Evolutionary conservation across 2,888 invertebrate species (phyloP).

Genomic region (Brachyopa scutellaris): DNA sequence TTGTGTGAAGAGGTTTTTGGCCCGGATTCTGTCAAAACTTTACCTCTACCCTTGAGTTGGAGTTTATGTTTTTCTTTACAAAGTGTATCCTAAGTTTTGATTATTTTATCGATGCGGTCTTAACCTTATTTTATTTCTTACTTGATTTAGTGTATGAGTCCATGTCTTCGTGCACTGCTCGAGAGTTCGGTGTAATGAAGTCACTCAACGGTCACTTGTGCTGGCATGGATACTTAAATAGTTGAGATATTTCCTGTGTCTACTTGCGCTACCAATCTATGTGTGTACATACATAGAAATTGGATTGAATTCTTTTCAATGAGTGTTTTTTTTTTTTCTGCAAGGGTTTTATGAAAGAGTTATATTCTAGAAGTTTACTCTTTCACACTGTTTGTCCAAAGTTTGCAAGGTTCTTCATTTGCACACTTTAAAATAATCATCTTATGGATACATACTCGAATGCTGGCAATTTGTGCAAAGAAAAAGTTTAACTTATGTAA

Average conservation of each 20-base stretch:
- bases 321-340: not conserved
- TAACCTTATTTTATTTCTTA: conserved; percentile 3
- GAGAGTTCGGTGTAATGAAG: conserved; percentile 7
- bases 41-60: not conserved
- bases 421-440: not conserved
- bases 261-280: not conserved
- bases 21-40: not conserved
- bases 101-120: conserved; percentile 25
- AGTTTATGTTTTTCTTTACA: conserved; percentile 15
- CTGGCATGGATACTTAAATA: not conserved
- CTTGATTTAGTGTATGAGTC: not conserved
- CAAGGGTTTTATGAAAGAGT: not conserved
- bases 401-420: not conserved
- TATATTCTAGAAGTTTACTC: not conserved
- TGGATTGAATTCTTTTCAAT: not conserved
- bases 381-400: not conserved
- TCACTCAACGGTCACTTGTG: not conserved
- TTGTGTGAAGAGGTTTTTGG: conserved; percentile 8
- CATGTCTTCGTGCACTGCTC: not conserved
- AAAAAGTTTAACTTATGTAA: no score
- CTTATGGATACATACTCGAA: no score
- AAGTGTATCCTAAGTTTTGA: conserved; percentile 19
- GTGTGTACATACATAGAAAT: no score
- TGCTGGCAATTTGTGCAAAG: no score
- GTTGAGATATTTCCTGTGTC: not conserved